Evolutionary conservation across 1,140 invertebrate genomes (phyloP).

Genomic region (Ericerus pela): DNA sequence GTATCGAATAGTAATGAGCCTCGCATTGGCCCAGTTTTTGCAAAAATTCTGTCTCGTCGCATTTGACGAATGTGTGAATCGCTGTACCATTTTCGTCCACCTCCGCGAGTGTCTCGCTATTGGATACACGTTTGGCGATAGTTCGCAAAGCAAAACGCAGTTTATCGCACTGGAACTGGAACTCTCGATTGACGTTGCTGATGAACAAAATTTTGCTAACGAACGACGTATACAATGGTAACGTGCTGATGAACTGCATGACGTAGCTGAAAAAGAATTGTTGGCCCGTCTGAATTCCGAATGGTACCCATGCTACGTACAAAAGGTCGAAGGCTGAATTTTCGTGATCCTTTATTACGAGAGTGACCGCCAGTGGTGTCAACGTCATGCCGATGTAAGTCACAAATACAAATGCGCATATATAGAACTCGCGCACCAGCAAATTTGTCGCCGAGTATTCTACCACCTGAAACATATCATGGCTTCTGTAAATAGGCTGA

Average conservation of each 20-base stretch:
- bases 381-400: constrained; percentile 4
- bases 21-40: background rate
- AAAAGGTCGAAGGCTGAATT: constrained; percentile 2
- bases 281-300: background rate
- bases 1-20: background rate
- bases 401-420: background rate
- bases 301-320: constrained; percentile 6
- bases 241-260: constrained; percentile 1
- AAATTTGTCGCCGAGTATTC: background rate
- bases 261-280: constrained; percentile 1
- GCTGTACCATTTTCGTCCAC: background rate
- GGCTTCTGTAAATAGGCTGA: too few species aligned
- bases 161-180: background rate
- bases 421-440: background rate
- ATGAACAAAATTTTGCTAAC: background rate
- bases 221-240: constrained; percentile 1
- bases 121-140: background rate
- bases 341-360: background rate
- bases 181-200: background rate
- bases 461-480: too few species aligned
- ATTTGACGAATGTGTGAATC: background rate
- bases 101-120: background rate
- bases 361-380: background rate
- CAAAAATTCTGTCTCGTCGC: constrained; percentile 1
- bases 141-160: background rate